Evolutionary conservation across 2,113 vertebrate genomes (phyloP).

Genomic region (Cryptomyrus ogoouensis): DNA sequence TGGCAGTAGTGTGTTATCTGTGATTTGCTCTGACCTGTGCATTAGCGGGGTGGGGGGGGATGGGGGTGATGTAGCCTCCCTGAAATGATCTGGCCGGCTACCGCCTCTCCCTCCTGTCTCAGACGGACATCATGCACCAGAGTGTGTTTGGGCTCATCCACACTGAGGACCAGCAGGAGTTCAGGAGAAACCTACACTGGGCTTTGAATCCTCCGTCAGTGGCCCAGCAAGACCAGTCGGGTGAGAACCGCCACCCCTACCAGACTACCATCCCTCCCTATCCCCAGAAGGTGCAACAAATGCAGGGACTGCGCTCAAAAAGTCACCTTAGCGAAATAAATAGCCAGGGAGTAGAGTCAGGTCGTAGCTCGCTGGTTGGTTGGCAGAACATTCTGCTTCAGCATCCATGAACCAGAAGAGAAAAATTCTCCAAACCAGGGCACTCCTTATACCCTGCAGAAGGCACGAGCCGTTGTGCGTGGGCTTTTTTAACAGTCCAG

Average conservation of each 20-base stretch:
- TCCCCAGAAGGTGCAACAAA: neutral
- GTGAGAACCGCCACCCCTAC: neutral
- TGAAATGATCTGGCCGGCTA: neutral
- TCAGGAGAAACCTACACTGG: slow-evolving; percentile 70
- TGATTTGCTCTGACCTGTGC: neutral
- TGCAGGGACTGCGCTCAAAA: neutral
- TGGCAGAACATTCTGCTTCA: neutral
- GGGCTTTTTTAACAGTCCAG: neutral
- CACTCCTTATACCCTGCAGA: neutral
- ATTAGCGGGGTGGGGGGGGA: neutral
- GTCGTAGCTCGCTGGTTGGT: neutral
- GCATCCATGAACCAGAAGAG: neutral
- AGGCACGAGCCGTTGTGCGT: neutral
- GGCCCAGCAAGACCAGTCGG: neutral
- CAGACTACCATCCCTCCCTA: neutral
- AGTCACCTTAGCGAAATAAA: neutral
- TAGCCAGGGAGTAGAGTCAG: neutral
- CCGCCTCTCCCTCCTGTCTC: slow-evolving; percentile 4
- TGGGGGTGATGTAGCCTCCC: neutral
- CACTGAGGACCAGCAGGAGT: slow-evolving; percentile 68
- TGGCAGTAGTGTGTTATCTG: neutral
- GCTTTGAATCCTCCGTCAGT: slow-evolving; percentile 49
- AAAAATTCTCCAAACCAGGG: neutral
- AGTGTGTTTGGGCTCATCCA: slow-evolving; percentile 72
- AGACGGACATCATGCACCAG: slow-evolving; percentile 77